Percentiles rank a stretch among this genome's conserved stretches.
These are phyloP conservation scores for Zeugodacus cucurbitae DNA, from an alignment of 1,140 invertebrate species.

Conservation along the genomic window DNA sequence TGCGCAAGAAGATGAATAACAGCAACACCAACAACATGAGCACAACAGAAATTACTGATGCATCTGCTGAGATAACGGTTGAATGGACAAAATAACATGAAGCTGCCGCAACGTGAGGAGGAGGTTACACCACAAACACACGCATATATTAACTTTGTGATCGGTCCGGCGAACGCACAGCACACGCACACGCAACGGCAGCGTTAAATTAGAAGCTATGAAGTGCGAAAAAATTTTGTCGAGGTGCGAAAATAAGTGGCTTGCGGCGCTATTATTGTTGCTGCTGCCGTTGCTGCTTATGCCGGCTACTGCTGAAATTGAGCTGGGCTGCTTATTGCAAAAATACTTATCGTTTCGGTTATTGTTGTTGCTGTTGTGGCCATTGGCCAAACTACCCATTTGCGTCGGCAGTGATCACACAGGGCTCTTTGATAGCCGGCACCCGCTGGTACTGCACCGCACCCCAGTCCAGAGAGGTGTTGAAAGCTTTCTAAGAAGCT, in stretches of 20 bases:
- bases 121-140: background rate
- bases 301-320: background rate
- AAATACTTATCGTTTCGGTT: background rate
- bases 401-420: background rate
- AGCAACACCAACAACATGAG: background rate
- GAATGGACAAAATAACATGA: conserved; percentile 7
- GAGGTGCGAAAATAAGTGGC: conserved; percentile 66
- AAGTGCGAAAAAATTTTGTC: conserved; percentile 65
- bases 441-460: background rate
- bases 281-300: background rate
- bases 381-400: conserved; percentile 15
- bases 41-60: conserved; percentile 13
- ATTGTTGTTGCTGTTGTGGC: background rate
- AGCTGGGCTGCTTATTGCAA: background rate
- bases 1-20: background rate
- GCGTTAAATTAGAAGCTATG: conserved; percentile 45
- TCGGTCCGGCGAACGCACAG: background rate
- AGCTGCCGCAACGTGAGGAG: background rate
- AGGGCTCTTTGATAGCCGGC: background rate
- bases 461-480: background rate
- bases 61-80: conserved; percentile 4
- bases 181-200: background rate
- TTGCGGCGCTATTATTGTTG: background rate
- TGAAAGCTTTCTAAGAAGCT: conserved; percentile 39
- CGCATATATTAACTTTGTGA: background rate